phyloP scores from a whole-genome alignment of 2,797 vertebrate genomes.

The Anabacerthia variegaticeps region DNA sequence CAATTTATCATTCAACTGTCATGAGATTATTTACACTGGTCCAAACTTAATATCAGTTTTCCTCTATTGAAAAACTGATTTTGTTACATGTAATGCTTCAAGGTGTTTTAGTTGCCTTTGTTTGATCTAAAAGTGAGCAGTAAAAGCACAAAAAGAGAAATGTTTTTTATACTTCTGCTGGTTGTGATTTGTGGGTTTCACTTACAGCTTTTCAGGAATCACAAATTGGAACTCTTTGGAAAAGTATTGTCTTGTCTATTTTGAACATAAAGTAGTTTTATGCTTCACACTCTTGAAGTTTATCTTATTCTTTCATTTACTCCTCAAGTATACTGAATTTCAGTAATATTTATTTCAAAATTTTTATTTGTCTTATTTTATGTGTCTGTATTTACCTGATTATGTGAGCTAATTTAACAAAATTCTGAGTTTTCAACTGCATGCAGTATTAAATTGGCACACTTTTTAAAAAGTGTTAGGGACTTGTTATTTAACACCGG shows the following conservation, averaged over 20 bases:
- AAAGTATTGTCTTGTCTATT: neutral
- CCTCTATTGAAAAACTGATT: neutral
- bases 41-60: neutral
- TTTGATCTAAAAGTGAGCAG: neutral
- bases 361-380: neutral
- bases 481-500: fast-evolving
- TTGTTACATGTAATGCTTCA: neutral
- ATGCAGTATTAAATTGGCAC: neutral
- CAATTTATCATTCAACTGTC: neutral
- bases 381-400: neutral
- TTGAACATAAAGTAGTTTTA: neutral
- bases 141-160: neutral
- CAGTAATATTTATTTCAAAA: neutral
- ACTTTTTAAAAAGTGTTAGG: neutral
- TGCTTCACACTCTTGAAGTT: fast-evolving
- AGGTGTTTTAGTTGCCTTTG: neutral
- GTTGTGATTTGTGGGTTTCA: neutral
- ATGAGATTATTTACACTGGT: neutral
- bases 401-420: neutral
- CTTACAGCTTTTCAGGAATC: neutral
- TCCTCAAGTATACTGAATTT: neutral
- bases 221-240: neutral
- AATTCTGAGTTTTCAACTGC: neutral
- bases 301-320: neutral
- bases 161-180: neutral